Conservation (phyloP, 2,888 invertebrate genomes). For the Mesoligia furuncula region DNA sequence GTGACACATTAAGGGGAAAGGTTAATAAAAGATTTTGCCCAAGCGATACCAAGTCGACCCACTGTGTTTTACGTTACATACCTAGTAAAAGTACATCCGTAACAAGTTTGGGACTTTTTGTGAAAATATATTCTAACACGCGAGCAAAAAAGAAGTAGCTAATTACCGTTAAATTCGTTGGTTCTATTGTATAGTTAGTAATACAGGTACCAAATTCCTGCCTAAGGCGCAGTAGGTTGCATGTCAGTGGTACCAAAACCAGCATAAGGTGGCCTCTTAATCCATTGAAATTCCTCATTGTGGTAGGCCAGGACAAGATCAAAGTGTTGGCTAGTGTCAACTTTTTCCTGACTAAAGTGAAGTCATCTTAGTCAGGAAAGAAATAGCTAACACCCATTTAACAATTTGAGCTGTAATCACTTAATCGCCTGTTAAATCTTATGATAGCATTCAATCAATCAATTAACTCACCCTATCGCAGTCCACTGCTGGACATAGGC, state of each 20-base stretch:
- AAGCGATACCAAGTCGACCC: conserved; percentile 1
- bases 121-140: conserved; percentile 45
- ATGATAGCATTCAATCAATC: neutral
- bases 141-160: conserved; percentile 2
- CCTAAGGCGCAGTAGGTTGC: neutral
- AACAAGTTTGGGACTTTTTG: conserved; percentile 47
- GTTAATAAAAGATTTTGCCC: conserved; percentile 29
- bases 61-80: conserved; percentile 31
- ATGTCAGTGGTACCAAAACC: neutral
- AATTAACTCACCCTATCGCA: no score
- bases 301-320: neutral
- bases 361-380: neutral
- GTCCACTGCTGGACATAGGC: no score
- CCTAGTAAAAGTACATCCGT: conserved; percentile 23
- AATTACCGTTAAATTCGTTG: conserved; percentile 21
- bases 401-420: neutral
- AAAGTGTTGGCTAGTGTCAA: neutral
- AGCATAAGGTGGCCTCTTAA: neutral
- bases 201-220: neutral
- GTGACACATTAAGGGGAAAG: neutral
- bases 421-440: neutral
- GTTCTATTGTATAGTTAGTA: neutral
- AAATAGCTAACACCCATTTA: neutral
- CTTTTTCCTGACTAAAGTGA: no score
- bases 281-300: neutral